These are phyloP conservation scores for Neoniphon sammara DNA, from an alignment of 2,797 vertebrate species.

Conservation along the genomic window DNA sequence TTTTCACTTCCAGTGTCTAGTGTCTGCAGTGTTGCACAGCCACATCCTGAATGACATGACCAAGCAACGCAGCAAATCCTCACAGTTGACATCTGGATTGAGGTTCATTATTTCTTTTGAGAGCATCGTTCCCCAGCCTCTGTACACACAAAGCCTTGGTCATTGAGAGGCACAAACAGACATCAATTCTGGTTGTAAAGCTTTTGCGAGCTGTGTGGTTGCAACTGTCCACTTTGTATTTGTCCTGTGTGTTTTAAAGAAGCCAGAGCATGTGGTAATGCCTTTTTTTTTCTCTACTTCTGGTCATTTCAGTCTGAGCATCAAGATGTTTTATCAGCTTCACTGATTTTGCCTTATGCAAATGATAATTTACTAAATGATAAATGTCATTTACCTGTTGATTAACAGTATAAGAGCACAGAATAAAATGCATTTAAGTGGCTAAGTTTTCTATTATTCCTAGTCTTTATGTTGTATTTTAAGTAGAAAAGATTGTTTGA, in stretches of 20 bases:
- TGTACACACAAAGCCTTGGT: slow-evolving; percentile 61
- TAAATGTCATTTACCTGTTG: slow-evolving; percentile 73
- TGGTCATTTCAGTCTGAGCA: slow-evolving; percentile 44
- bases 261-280: slow-evolving; percentile 70
- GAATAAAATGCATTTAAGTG: slow-evolving; percentile 81
- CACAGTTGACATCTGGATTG: slow-evolving; percentile 54
- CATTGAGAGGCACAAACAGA: slow-evolving; percentile 64
- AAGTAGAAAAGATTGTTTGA: neutral
- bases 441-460: slow-evolving; percentile 41
- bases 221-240: slow-evolving; percentile 64
- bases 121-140: slow-evolving; percentile 43
- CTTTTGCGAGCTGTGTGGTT: slow-evolving; percentile 68
- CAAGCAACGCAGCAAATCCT: slow-evolving; percentile 37
- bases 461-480: slow-evolving; percentile 19
- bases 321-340: slow-evolving; percentile 64
- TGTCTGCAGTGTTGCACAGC: slow-evolving; percentile 52
- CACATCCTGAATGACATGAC: slow-evolving; percentile 65
- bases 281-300: slow-evolving; percentile 42
- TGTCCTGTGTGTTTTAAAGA: slow-evolving; percentile 54
- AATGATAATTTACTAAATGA: slow-evolving; percentile 67
- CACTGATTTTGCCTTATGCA: slow-evolving; percentile 74
- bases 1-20: slow-evolving; percentile 51
- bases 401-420: slow-evolving; percentile 76
- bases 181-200: slow-evolving; percentile 72
- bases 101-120: slow-evolving; percentile 63